These are phyloP conservation scores for Drosophila ficusphila DNA, from an alignment of 1,140 invertebrate species.

Conservation along the genomic window DNA sequence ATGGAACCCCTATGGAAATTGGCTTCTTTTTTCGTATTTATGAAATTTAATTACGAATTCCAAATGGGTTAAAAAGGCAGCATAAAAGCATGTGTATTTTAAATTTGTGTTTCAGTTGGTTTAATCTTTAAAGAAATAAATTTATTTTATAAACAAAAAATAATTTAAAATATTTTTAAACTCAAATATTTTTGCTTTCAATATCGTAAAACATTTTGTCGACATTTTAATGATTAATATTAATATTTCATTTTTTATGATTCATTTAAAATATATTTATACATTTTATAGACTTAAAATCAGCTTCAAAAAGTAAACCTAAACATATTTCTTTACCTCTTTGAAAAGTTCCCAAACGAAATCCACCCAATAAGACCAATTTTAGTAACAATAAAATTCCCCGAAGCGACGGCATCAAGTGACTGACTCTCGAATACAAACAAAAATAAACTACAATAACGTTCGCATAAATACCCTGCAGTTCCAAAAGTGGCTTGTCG, in stretches of 20 bases:
- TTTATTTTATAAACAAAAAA: no score
- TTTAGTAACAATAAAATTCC: constrained; percentile 24
- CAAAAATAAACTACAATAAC: not conserved
- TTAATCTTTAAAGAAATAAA: not conserved
- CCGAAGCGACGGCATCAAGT: constrained; percentile 45
- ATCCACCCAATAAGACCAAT: not conserved
- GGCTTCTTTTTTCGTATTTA: constrained; percentile 1
- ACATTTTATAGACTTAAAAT: no score
- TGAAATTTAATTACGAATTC: constrained; percentile 20
- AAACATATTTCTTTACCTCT: not conserved
- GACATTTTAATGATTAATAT: no score
- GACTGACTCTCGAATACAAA: constrained; percentile 21
- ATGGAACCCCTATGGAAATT: constrained; percentile 19
- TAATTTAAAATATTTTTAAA: no score
- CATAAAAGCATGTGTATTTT: not conserved
- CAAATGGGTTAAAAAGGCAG: not conserved
- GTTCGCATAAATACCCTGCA: constrained; percentile 16
- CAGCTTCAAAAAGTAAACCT: no score
- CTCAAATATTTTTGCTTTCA: no score
- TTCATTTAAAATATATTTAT: no score
- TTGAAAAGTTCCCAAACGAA: not conserved
- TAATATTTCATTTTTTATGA: no score
- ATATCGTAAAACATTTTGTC: no score
- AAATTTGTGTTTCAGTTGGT: no score
- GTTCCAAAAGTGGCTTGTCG: no score